Percentiles rank a stretch among this genome's conserved stretches.
Conservation (phyloP, 2,888 invertebrate genomes). For the Fissipunctia ypsillon region DNA sequence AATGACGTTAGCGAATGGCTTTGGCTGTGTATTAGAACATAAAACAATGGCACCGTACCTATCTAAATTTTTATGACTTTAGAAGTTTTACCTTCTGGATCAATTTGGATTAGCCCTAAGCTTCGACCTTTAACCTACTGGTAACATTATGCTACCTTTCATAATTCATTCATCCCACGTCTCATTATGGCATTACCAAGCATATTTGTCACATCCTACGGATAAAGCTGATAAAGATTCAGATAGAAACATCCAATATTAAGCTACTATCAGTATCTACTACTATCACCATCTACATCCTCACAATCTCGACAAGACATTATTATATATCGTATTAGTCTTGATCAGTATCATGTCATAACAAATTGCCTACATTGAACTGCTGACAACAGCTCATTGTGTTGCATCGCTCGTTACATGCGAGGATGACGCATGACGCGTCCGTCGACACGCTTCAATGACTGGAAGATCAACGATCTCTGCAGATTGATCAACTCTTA, state of each 20-base stretch:
- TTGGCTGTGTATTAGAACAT: neutral
- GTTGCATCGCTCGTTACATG: conserved; percentile 21
- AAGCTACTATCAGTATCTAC: conserved; percentile 1
- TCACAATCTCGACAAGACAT: conserved; percentile 2
- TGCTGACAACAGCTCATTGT: conserved; percentile 30
- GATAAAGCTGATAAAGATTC: neutral
- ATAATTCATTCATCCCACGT: neutral
- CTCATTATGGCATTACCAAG: conserved; percentile 9
- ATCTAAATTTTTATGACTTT: neutral
- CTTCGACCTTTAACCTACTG: neutral
- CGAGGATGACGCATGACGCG: conserved; percentile 35
- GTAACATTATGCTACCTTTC: neutral
- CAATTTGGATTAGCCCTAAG: neutral
- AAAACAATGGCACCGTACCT: neutral
- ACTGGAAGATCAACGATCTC: conserved; percentile 42
- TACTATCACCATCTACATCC: neutral
- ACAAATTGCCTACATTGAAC: conserved; percentile 34
- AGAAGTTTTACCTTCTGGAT: neutral
- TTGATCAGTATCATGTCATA: conserved; percentile 11
- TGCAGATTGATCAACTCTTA: conserved; percentile 38
- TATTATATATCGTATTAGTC: conserved; percentile 8
- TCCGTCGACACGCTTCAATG: conserved; percentile 21
- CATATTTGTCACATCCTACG: neutral
- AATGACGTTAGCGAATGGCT: neutral
- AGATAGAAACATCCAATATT: neutral